Evolutionary conservation across 2,113 vertebrate species (phyloP), one percentile per base, ranked within the genome.

Genomic region (Mixornis gularis): DNA sequence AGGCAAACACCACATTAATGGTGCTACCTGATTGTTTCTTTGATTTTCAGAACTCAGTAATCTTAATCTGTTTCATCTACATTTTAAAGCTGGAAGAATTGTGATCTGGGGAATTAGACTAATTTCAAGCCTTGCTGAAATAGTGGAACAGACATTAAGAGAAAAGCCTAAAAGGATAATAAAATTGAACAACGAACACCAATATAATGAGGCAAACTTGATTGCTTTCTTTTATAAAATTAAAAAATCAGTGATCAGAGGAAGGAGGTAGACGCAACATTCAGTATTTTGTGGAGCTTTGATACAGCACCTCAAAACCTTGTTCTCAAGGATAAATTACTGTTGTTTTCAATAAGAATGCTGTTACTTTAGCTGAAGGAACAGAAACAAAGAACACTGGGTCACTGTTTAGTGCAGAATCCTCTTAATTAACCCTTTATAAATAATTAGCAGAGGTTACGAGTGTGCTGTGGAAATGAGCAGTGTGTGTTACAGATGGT

Each of bases 391-490:
- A 85, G 89, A 91, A 71, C 92, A 60, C 36, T 6, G 48, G 89
- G 87, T 95, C 92, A 85, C 68, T n/a, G 51, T 63, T 70, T 36
- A 56, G 79, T 91, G 85, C 56, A 80, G 72, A 91, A 91, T 93
- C 68, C 89, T 89, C 58, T 91, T 92, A 94, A 95, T 96, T 93
- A 95, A 95, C 89, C 92, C 95, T 87, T 95, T 94, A 87, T 64
- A 91, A 95, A 90, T 90, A 93, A 96, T 95, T 93, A 95, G 89
- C 55, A 87, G 89, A 92, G 92, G 92, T 92, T 91, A 94, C 0
- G 2, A 85, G 71, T 66, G 40, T 0, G 7, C 70, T 0, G 22
- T 9, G 8, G 60, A 85, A 80, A 94, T 60, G 76, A 93, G 85
- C 2, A 0, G 76, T 92, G n/a, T 77, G 84, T n/a, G 58, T 93